Conservation (phyloP, 2,113 vertebrate genomes). For the Amazona vittata region DNA sequence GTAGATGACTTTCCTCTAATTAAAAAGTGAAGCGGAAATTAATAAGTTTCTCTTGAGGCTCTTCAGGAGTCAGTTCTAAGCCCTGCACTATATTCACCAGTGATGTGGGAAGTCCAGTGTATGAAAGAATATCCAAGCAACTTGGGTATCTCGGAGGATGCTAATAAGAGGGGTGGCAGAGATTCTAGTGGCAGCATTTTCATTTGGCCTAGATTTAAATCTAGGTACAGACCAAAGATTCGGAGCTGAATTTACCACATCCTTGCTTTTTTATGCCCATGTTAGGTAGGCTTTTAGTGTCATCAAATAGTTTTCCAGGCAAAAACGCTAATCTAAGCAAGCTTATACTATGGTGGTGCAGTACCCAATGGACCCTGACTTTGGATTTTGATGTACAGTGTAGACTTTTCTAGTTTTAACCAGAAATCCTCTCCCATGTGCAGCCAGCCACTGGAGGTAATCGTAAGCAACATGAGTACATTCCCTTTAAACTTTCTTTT, state of each 20-base stretch:
- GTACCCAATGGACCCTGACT: not conserved
- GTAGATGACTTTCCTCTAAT: slow-evolving; percentile 35
- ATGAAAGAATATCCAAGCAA: not conserved
- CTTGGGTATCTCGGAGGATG: not conserved
- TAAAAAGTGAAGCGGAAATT: slow-evolving; percentile 45
- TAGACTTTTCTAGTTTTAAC: not conserved
- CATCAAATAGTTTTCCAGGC: not conserved
- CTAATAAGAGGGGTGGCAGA: not conserved
- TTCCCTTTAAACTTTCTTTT: not conserved
- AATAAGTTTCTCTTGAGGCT: slow-evolving; percentile 12
- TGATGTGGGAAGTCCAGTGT: not conserved
- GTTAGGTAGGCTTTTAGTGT: not conserved
- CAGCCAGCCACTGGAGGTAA: not conserved
- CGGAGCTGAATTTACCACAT: not conserved
- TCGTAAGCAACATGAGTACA: fast-evolving
- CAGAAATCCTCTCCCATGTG: fast-evolving
- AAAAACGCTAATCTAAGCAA: not conserved
- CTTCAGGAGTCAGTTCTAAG: not conserved
- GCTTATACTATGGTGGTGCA: fast-evolving
- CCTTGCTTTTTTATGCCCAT: not conserved
- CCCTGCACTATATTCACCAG: not conserved
- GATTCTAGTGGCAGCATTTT: not conserved
- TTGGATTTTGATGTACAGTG: not conserved
- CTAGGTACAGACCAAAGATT: not conserved
- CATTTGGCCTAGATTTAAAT: not conserved